phyloP scores from a whole-genome alignment of 2,797 vertebrate genomes.

The Neosilurus hyrtlii region DNA sequence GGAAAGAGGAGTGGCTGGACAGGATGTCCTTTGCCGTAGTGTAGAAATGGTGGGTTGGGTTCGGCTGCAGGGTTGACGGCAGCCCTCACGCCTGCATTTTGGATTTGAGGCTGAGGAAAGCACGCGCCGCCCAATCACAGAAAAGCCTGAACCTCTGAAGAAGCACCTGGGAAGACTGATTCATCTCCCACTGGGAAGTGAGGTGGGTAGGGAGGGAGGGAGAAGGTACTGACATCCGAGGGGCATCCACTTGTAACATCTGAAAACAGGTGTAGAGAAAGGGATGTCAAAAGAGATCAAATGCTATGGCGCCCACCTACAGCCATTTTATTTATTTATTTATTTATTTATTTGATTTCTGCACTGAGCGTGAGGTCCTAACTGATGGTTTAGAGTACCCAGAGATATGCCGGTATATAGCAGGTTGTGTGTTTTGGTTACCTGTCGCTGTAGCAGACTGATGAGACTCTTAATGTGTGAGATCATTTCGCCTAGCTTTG shows the following conservation, averaged over 20 bases:
- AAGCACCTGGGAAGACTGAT: conserved; percentile 78
- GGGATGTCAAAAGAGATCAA: not conserved
- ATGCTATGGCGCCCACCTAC: not conserved
- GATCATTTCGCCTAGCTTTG: conserved; percentile 75
- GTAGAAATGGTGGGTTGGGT: not conserved
- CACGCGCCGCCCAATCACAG: conserved; percentile 78
- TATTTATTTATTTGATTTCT: not conserved
- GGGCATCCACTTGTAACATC: conserved; percentile 73
- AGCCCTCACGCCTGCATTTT: conserved; percentile 61
- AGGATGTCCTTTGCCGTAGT: not conserved
- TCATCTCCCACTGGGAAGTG: conserved; percentile 72
- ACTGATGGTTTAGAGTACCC: not conserved
- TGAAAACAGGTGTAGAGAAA: conserved; percentile 46
- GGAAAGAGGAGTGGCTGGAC: not conserved
- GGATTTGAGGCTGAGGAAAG: conserved; percentile 75
- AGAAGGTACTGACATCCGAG: conserved; percentile 59
- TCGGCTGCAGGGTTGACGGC: not conserved
- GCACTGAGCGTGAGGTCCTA: not conserved
- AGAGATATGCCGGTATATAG: not conserved
- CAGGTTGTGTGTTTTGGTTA: conserved; percentile 50
- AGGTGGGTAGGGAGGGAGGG: conserved; percentile 74
- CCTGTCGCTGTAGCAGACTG: conserved; percentile 73
- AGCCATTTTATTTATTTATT: not conserved
- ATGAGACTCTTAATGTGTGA: conserved; percentile 72
- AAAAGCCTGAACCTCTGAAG: conserved; percentile 79